These are phyloP conservation scores for Amphimallon solstitiale DNA, from an alignment of 2,888 invertebrate genomes.

Conservation along the genomic window DNA sequence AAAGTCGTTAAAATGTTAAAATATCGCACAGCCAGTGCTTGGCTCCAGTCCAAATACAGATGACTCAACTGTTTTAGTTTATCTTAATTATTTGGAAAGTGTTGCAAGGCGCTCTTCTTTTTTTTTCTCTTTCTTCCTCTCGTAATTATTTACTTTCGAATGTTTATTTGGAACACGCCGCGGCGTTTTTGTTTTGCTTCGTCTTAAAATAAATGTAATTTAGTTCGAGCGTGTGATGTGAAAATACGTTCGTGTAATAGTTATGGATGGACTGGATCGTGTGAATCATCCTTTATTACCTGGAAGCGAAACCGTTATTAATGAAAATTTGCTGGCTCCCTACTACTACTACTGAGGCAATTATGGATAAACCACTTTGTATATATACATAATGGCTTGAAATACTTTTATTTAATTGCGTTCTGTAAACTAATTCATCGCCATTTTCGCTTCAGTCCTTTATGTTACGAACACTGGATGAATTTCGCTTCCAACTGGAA, in stretches of 20 bases:
- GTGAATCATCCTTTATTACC: constrained; percentile 33
- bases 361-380: constrained; percentile 1
- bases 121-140: constrained; percentile 27
- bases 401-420: too few relatives aligned
- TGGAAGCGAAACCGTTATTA: constrained; percentile 29
- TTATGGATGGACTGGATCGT: constrained; percentile 24
- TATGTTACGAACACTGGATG: too few relatives aligned
- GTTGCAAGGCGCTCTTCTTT: constrained; percentile 17
- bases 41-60: constrained; percentile 26
- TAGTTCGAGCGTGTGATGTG: constrained; percentile 29
- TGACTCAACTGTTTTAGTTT: constrained; percentile 35
- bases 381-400: constrained; percentile 5
- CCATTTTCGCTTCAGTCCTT: too few relatives aligned
- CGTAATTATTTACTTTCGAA: constrained; percentile 34
- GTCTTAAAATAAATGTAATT: constrained; percentile 33
- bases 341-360: constrained; percentile 16
- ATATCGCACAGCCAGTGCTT: constrained; percentile 18
- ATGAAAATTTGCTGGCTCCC: constrained; percentile 25
- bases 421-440: too few relatives aligned
- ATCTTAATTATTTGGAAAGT: constrained; percentile 35
- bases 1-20: constrained; percentile 27
- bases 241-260: constrained; percentile 29
- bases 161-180: constrained; percentile 31
- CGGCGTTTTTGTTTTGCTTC: constrained; percentile 24
- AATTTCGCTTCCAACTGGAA: neutral